Conservation (phyloP, 2,888 invertebrate species). For the Galeruca laticollis region DNA sequence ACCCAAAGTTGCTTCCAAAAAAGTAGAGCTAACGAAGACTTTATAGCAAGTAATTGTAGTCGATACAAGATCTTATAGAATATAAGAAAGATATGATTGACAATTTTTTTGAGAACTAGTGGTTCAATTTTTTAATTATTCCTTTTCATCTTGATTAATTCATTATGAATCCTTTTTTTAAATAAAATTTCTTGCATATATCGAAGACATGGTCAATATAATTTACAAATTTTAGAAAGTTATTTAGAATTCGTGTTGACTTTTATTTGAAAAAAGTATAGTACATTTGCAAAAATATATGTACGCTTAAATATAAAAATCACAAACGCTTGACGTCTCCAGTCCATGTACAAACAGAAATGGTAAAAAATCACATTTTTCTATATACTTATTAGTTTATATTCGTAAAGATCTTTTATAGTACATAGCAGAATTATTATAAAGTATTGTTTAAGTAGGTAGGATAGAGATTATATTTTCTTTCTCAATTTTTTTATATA, state of each 20-base stretch:
- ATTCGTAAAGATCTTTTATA: background rate
- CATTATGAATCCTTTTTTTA: background rate
- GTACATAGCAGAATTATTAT: background rate
- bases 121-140: too few relatives aligned
- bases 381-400: background rate
- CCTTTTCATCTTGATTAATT: too few relatives aligned
- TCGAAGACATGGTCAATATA: constrained; percentile 4
- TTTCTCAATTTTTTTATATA: too few relatives aligned
- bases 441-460: too few relatives aligned
- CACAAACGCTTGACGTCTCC: constrained; percentile 19
- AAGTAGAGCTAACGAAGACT: too few relatives aligned
- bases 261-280: constrained; percentile 12
- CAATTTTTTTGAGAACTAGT: too few relatives aligned
- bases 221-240: constrained; percentile 5
- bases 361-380: background rate
- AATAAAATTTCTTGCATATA: background rate
- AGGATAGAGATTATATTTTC: too few relatives aligned
- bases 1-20: too few relatives aligned
- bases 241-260: constrained; percentile 20
- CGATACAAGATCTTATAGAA: too few relatives aligned
- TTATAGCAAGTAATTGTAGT: too few relatives aligned
- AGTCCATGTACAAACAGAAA: constrained; percentile 22
- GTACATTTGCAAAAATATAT: constrained; percentile 22
- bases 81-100: too few relatives aligned
- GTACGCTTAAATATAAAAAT: constrained; percentile 25